Percentiles rank a stretch among this genome's conserved stretches.
Evolutionary conservation across 2,888 invertebrate genomes (phyloP).

Genomic region (Euspilapteryx auroguttella): DNA sequence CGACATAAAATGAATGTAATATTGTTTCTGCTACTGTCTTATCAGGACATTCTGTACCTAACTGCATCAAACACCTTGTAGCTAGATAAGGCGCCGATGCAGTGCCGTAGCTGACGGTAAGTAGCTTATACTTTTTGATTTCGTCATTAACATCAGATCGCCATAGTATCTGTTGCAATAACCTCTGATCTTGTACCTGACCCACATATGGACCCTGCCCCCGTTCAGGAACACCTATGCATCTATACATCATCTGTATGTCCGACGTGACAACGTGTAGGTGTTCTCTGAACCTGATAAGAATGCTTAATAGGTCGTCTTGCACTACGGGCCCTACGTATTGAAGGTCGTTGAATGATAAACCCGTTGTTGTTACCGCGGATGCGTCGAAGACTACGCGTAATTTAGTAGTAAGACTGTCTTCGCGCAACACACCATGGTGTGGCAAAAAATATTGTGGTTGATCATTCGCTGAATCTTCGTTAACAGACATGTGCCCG

Average conservation of each 20-base stretch:
- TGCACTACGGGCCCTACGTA: background rate
- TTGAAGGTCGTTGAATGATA: slow-evolving; percentile 1
- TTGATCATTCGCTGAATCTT: background rate
- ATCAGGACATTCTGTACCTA: slow-evolving; percentile 1
- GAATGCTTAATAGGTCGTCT: background rate
- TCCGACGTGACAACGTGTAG: background rate
- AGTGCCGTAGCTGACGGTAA: slow-evolving; percentile 2
- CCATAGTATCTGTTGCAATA: slow-evolving; percentile 2
- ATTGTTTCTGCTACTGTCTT: background rate
- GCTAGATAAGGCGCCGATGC: slow-evolving; percentile 3
- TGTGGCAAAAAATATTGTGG: background rate
- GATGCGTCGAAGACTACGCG: slow-evolving; percentile 2
- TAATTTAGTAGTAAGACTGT: background rate
- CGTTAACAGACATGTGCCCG: background rate
- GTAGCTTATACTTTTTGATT: background rate
- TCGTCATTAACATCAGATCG: background rate
- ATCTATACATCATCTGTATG: slow-evolving; percentile 1
- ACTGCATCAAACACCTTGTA: slow-evolving; percentile 1
- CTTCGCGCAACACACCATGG: background rate
- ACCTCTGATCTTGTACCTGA: too few relatives aligned
- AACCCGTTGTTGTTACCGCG: background rate
- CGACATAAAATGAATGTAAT: background rate
- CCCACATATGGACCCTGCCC: too few relatives aligned
- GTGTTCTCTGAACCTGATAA: background rate
- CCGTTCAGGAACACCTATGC: background rate